Evolutionary conservation across 2,888 invertebrate species (phyloP).

Genomic region (Temnothorax rugatulus): DNA sequence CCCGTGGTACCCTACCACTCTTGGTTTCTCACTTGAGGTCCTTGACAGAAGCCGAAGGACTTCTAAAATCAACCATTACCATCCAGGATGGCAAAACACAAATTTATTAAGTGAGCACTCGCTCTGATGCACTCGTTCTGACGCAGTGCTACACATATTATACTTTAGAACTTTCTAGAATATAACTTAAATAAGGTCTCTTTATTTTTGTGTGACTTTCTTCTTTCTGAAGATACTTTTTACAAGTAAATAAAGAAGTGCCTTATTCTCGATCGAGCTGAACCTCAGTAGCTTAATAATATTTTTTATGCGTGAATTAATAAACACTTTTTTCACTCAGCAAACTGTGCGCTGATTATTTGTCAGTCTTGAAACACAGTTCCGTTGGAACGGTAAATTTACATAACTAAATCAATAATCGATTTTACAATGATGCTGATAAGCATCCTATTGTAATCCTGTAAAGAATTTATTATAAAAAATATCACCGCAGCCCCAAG

Average conservation of each 20-base stretch:
- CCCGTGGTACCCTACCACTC: not conserved
- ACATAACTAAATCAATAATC: too few species aligned
- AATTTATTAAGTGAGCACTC: constrained; percentile 23
- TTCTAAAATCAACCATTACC: constrained; percentile 21
- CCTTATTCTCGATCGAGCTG: not conserved
- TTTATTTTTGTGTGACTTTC: not conserved
- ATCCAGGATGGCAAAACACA: not conserved
- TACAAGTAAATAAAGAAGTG: not conserved
- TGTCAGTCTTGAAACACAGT: not conserved
- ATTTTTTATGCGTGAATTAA: not conserved
- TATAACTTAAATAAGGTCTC: constrained; percentile 1
- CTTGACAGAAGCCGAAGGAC: constrained; percentile 21
- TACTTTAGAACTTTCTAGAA: constrained; percentile 2
- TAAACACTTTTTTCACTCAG: not conserved
- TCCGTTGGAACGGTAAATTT: not conserved
- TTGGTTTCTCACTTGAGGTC: not conserved
- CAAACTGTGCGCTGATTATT: not conserved
- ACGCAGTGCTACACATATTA: constrained; percentile 5
- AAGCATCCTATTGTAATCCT: too few species aligned
- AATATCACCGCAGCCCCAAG: too few species aligned
- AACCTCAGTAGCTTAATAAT: not conserved
- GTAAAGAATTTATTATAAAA: too few species aligned
- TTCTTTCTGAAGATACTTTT: not conserved
- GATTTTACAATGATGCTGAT: too few species aligned
- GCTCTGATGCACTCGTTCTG: not conserved